phyloP scores from a whole-genome alignment of 2,888 invertebrate species.

The Drosophila austrosaltans region DNA sequence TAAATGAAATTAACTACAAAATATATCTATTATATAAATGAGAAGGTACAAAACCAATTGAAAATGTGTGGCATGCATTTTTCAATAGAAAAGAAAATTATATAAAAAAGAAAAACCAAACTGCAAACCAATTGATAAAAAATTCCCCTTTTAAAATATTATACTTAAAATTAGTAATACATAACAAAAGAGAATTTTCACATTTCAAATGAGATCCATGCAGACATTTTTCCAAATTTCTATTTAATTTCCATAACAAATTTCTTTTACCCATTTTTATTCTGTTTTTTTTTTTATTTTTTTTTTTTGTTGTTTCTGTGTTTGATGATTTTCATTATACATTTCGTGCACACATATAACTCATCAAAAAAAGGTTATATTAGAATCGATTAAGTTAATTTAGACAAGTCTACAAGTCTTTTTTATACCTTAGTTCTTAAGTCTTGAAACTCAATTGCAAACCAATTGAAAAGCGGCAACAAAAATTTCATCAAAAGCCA shows the following conservation, averaged over 20 bases:
- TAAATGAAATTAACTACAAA: not conserved
- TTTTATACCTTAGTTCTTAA: slow-evolving; percentile 37
- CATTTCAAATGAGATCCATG: slow-evolving; percentile 82
- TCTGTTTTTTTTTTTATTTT: too few species aligned
- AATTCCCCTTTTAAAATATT: slow-evolving; percentile 5
- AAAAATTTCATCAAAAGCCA: slow-evolving; percentile 19
- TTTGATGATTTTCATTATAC: slow-evolving; percentile 44
- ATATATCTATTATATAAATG: slow-evolving; percentile 1
- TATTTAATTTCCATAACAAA: slow-evolving; percentile 8
- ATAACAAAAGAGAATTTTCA: slow-evolving; percentile 29
- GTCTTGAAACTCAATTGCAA: slow-evolving; percentile 19
- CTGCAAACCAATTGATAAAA: slow-evolving; percentile 26
- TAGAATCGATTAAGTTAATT: slow-evolving; percentile 5
- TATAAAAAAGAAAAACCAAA: slow-evolving; percentile 19
- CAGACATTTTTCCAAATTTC: slow-evolving; percentile 79
- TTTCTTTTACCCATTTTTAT: slow-evolving; percentile 23
- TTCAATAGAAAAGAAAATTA: slow-evolving; percentile 12
- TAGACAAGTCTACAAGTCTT: not conserved
- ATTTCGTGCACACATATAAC: slow-evolving; percentile 68
- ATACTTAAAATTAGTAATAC: not conserved
- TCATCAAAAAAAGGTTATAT: slow-evolving; percentile 60
- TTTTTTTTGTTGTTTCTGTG: slow-evolving; percentile 25
- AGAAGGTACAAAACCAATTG: slow-evolving; percentile 25
- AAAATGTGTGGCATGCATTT: slow-evolving; percentile 77
- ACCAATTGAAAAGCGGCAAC: not conserved